A percentile compares a stretch with the other conserved stretches of the same genome.
Conservation (phyloP, 2,888 invertebrate genomes). For the Aporophyla nigra region DNA sequence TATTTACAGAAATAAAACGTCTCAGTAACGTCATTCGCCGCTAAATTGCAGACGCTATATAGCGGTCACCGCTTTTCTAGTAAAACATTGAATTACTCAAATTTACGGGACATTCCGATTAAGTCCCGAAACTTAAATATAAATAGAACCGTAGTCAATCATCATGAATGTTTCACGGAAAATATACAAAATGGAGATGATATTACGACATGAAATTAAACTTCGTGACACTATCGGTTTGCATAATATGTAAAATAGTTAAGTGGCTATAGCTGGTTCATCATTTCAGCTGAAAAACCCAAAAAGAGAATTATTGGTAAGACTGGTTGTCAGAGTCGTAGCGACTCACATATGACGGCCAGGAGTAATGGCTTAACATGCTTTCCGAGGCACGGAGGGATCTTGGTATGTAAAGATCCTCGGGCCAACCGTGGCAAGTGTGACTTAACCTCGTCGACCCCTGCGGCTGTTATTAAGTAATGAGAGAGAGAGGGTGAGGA, state of each 20-base stretch:
- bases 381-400: no score
- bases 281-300: no score
- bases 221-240: not conserved
- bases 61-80: not conserved
- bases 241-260: not conserved
- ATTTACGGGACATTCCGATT: not conserved
- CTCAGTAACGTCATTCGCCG: not conserved
- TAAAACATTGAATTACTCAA: not conserved
- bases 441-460: no score
- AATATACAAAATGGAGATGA: not conserved
- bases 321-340: no score
- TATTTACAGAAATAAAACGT: not conserved
- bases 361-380: no score
- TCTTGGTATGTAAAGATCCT: no score
- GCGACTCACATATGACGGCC: no score
- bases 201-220: no score
- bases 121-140: not conserved
- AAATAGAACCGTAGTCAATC: not conserved
- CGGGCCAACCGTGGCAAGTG: no score
- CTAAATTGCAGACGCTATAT: not conserved
- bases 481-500: no score
- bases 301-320: no score
- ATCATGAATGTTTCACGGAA: not conserved
- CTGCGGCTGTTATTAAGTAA: no score
- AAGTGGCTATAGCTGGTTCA: not conserved